Evolutionary conservation across 2,113 vertebrate species (phyloP).

Genomic region (Chaenocephalus aceratus): DNA sequence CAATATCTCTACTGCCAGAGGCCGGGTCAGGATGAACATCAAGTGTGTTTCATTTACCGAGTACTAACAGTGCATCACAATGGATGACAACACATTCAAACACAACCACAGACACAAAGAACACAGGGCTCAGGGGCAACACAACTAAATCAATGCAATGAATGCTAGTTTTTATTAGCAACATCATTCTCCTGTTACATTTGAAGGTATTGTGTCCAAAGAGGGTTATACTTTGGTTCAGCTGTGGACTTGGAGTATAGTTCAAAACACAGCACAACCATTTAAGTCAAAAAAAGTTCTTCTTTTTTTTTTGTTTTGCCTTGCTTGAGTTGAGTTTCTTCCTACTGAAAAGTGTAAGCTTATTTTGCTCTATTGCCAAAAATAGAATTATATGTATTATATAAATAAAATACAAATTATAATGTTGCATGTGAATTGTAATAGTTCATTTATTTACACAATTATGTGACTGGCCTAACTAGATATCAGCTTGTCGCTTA

Average conservation of each 20-base stretch:
- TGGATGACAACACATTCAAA: too few relatives aligned
- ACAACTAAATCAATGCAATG: too few relatives aligned
- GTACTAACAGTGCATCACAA: too few relatives aligned
- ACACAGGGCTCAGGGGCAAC: too few relatives aligned
- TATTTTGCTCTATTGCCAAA: conserved; percentile 4
- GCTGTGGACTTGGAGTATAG: neutral
- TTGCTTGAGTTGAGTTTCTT: neutral
- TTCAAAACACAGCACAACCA: neutral
- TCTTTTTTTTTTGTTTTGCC: neutral
- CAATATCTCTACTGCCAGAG: too few relatives aligned
- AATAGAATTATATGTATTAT: conserved; percentile 3
- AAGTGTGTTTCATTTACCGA: too few relatives aligned
- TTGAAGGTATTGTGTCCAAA: too few relatives aligned
- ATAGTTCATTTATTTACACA: neutral
- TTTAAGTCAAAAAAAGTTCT: neutral
- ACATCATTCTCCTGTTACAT: too few relatives aligned
- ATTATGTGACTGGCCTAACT: neutral
- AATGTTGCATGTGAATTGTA: neutral
- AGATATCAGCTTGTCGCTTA: neutral
- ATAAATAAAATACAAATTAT: too few relatives aligned
- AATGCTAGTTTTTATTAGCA: too few relatives aligned
- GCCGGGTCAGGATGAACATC: too few relatives aligned
- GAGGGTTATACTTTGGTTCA: neutral
- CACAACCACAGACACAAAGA: too few relatives aligned
- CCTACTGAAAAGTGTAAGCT: neutral